Percentiles rank a stretch among this genome's conserved stretches.
phyloP scores from a whole-genome alignment of 2,113 vertebrate genomes.

The Hiodon tergisus region DNA sequence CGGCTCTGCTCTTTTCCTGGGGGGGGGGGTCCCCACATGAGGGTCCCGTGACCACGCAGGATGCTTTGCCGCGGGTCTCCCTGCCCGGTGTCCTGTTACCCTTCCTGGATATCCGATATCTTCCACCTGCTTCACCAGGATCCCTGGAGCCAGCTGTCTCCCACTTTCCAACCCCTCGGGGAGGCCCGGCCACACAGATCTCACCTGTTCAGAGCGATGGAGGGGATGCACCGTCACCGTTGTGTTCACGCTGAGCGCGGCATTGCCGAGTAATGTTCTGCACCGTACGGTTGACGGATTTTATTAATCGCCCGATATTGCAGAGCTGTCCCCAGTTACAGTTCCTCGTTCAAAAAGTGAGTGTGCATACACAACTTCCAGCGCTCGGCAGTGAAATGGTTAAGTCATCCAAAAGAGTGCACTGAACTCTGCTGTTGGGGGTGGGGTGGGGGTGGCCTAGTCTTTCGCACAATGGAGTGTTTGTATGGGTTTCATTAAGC shows the following conservation, averaged over 20 bases:
- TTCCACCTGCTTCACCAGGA: slow-evolving; percentile 40
- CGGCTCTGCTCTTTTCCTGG: no score
- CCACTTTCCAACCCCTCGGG: no score
- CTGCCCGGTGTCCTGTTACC: slow-evolving; percentile 34
- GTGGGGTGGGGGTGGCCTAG: no score
- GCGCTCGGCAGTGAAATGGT: no score
- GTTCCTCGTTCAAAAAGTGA: no score
- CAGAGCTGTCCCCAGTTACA: not conserved
- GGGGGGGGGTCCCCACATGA: no score
- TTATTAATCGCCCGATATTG: not conserved
- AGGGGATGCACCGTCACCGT: not conserved
- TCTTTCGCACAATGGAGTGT: no score
- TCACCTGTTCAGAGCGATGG: not conserved
- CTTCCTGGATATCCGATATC: slow-evolving; percentile 42
- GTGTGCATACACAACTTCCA: no score
- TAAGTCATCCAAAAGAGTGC: no score
- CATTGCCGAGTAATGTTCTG: not conserved
- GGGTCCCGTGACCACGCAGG: slow-evolving; percentile 6
- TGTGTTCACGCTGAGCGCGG: not conserved
- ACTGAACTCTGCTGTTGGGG: no score
- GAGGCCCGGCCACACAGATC: not conserved
- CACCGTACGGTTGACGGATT: not conserved
- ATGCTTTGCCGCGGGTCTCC: slow-evolving; percentile 10
- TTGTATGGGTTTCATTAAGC: not conserved
- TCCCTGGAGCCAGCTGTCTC: not conserved